phyloP scores from a whole-genome alignment of 2,888 invertebrate species.

The Nephrotoma guestfalica region DNA sequence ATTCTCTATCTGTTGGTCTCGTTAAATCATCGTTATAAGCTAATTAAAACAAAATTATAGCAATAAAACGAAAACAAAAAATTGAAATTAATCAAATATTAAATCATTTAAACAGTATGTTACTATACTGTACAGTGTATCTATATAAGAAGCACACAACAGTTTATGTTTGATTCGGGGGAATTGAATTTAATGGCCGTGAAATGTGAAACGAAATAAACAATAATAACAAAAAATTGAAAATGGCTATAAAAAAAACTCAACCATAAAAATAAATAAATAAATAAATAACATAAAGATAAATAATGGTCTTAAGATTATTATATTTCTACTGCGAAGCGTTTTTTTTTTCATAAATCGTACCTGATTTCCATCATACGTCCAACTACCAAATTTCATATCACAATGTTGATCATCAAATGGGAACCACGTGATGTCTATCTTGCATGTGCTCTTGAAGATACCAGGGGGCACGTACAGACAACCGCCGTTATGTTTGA shows the following conservation, averaged over 20 bases:
- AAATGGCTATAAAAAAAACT: background rate
- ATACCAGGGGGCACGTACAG: conserved; percentile 99
- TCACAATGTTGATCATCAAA: conserved; percentile 99
- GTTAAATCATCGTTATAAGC: background rate
- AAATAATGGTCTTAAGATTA: background rate
- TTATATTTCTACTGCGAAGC: conserved; percentile 9
- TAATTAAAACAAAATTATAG: background rate
- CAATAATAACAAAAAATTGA: background rate
- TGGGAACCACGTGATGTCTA: conserved; percentile 99
- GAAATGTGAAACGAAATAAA: background rate
- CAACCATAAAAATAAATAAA: background rate
- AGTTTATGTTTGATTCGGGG: background rate
- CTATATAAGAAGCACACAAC: background rate
- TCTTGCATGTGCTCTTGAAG: conserved; percentile 99
- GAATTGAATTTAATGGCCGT: background rate
- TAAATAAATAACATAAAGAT: background rate
- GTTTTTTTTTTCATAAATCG: conserved; percentile 17
- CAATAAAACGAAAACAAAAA: background rate
- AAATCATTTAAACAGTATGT: background rate
- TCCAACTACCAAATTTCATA: conserved; percentile 99
- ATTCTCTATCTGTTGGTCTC: background rate
- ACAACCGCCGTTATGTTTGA: conserved; percentile 95
- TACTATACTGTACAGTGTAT: background rate
- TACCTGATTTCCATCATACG: conserved; percentile 96
- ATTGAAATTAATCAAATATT: background rate